These are phyloP conservation scores for Actenoides hombroni DNA, from an alignment of 2,113 vertebrate species.

Conservation along the genomic window DNA sequence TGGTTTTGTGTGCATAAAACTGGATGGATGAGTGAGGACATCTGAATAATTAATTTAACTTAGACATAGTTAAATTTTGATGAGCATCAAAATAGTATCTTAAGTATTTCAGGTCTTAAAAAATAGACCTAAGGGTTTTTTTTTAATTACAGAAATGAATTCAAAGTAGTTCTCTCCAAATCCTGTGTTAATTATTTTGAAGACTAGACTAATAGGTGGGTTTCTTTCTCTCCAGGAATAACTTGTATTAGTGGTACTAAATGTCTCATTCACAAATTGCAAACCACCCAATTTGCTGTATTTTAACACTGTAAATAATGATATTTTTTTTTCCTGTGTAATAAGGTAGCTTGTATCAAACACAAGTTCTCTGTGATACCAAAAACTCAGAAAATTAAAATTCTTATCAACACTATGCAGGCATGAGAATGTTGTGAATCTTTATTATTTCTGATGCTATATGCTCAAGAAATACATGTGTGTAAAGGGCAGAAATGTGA, in stretches of 20 bases:
- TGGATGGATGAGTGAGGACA: background rate
- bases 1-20: background rate
- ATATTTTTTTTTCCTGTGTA: background rate
- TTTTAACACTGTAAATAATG: background rate
- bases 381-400: constrained; percentile 7
- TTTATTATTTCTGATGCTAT: background rate
- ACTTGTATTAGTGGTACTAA: background rate
- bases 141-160: background rate
- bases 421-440: background rate
- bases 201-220: background rate
- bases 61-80: background rate
- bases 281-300: background rate
- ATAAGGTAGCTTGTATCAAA: background rate
- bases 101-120: background rate
- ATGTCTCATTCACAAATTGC: background rate
- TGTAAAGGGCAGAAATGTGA: background rate
- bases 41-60: background rate
- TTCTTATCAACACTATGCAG: background rate
- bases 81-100: background rate
- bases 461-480: background rate
- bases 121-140: background rate
- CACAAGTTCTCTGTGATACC: background rate
- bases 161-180: background rate
- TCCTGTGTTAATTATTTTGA: background rate
- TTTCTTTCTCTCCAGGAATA: background rate